phyloP scores from a whole-genome alignment of 1,140 invertebrate genomes.

The Neocloeon triangulifer region DNA sequence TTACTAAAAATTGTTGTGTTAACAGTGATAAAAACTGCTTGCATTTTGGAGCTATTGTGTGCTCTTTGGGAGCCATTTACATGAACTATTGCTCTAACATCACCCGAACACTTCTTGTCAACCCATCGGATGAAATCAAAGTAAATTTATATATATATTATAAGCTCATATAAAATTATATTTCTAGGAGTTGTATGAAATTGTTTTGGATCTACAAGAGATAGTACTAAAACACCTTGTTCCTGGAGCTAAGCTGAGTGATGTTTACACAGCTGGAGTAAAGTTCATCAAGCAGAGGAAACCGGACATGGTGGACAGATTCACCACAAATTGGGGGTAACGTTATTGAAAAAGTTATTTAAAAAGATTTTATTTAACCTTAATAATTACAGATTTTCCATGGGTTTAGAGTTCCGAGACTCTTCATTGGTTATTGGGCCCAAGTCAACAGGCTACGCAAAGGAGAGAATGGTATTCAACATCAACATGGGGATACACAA shows the following conservation, averaged over 20 bases:
- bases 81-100: conserved; percentile 98
- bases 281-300: conserved; percentile 72
- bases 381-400: conserved; percentile 42
- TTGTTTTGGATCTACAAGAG: conserved; percentile 77
- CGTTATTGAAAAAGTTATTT: not conserved
- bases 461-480: conserved; percentile 95
- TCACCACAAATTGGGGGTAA: conserved; percentile 85
- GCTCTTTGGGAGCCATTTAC: conserved; percentile 82
- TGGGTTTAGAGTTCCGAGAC: conserved; percentile 97
- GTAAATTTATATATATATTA: conserved; percentile 22
- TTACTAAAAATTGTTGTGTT: conserved; percentile 8
- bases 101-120: conserved; percentile 89
- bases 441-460: conserved; percentile 58
- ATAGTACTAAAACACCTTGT: conserved; percentile 67
- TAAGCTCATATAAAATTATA: not conserved
- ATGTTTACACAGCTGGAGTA: conserved; percentile 72
- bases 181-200: conserved; percentile 76
- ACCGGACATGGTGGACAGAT: conserved; percentile 63
- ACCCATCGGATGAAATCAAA: conserved; percentile 58
- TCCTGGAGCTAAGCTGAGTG: conserved; percentile 61
- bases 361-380: conserved; percentile 3
- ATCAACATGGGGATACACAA: conserved; percentile 85
- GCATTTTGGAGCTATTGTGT: conserved; percentile 92
- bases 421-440: conserved; percentile 75
- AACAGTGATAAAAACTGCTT: conserved; percentile 79